A percentile compares a stretch with the other conserved stretches of the same genome.
These are phyloP conservation scores for Seriola quinqueradiata DNA, from an alignment of 2,113 vertebrate genomes.

Conservation along the genomic window DNA sequence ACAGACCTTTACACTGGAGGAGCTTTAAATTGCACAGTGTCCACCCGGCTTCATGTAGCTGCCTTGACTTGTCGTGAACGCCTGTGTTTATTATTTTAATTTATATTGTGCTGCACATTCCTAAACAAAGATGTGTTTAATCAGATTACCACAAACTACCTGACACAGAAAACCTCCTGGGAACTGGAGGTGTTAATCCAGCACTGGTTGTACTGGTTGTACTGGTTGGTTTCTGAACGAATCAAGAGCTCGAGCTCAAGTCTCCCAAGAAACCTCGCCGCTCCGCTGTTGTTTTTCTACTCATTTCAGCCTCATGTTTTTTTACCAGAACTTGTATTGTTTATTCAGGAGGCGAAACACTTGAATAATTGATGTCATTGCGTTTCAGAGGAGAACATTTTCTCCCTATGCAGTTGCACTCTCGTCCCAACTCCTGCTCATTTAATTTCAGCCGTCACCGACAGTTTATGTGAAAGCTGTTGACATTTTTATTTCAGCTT, in stretches of 20 bases:
- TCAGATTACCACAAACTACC: not conserved
- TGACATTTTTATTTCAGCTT: not conserved
- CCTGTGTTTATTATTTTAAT: no score
- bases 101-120: no score
- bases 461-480: constrained; percentile 1
- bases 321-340: not conserved
- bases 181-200: no score
- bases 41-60: no score
- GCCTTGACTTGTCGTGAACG: not conserved
- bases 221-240: not conserved
- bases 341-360: constrained; percentile 21
- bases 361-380: constrained; percentile 54
- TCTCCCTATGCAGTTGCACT: constrained; percentile 19
- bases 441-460: not conserved
- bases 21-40: no score
- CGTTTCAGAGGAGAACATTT: constrained; percentile 31
- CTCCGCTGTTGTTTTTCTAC: not conserved
- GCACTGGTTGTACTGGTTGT: not conserved
- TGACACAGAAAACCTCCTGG: not conserved
- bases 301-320: not conserved
- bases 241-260: not conserved
- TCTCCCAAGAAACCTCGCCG: not conserved
- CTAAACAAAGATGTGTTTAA: not conserved
- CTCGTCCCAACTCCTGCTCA: not conserved
- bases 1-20: no score